A percentile compares a stretch with the other conserved stretches of the same genome.
These are phyloP conservation scores for Drusus annulatus DNA, from an alignment of 1,140 invertebrate species.

Conservation along the genomic window DNA sequence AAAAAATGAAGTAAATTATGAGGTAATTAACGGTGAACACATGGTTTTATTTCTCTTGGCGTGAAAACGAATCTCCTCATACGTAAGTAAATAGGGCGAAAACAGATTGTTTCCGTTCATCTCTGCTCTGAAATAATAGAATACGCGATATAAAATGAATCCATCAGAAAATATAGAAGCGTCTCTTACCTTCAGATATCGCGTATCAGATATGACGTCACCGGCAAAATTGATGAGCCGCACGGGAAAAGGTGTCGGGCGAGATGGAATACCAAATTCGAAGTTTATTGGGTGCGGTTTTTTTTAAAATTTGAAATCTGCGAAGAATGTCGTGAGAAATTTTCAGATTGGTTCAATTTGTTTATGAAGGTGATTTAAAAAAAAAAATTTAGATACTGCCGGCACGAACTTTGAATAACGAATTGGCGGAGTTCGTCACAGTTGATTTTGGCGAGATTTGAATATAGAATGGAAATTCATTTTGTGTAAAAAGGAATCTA, in stretches of 20 bases:
- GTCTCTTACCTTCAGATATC: background rate
- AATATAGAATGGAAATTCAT: too few relatives aligned
- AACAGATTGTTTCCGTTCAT: too few relatives aligned
- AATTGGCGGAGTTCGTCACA: background rate
- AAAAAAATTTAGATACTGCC: background rate
- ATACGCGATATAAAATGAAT: background rate
- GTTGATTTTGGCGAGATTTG: background rate
- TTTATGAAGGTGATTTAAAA: background rate
- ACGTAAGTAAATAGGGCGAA: too few relatives aligned
- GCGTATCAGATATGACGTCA: conserved; percentile 22
- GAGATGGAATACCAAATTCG: background rate
- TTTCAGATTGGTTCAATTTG: background rate
- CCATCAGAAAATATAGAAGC: background rate
- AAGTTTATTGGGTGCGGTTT: background rate
- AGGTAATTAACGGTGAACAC: too few relatives aligned
- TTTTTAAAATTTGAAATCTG: background rate
- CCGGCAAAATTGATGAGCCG: background rate
- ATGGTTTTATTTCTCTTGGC: too few relatives aligned
- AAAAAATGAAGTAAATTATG: too few relatives aligned
- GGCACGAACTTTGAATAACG: conserved; percentile 1
- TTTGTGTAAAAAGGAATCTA: too few relatives aligned
- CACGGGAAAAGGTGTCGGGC: background rate
- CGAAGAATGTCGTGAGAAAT: background rate
- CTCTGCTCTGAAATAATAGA: too few relatives aligned
- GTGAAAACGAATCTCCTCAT: too few relatives aligned